Evolutionary conservation across 53 echinoderm and acorn worm genomes (phyloP).

Genomic region (Paracentrotus lividus): DNA sequence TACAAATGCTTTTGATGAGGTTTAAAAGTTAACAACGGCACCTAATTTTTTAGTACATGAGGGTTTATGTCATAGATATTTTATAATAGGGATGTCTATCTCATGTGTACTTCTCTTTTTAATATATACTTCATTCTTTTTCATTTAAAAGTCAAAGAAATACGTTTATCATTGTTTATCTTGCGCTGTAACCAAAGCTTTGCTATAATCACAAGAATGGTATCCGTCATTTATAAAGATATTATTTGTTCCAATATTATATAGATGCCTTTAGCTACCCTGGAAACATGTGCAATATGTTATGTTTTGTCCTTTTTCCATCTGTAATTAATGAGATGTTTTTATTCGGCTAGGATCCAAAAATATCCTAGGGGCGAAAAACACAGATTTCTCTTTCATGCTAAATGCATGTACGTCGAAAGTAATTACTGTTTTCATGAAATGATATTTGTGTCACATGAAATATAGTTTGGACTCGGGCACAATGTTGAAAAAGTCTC

Average conservation of each 20-base stretch:
- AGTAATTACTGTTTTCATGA: slow-evolving; percentile 28
- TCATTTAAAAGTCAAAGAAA: no score
- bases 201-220: background rate
- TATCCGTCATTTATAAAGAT: background rate
- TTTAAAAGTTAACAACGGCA: no score
- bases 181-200: background rate
- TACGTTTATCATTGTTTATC: no score
- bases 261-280: background rate
- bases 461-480: no score
- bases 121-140: no score
- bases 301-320: background rate
- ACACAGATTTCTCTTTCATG: background rate
- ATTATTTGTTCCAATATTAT: background rate
- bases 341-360: slow-evolving; percentile 21
- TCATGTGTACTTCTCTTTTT: no score
- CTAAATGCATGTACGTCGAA: background rate
- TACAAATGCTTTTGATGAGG: no score
- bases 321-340: slow-evolving; percentile 40
- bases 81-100: no score
- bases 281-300: background rate
- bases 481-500: no score
- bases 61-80: no score
- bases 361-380: slow-evolving; percentile 22
- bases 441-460: background rate
- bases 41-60: no score